phyloP scores from a whole-genome alignment of 2,888 invertebrate genomes.

The Actias luna region DNA sequence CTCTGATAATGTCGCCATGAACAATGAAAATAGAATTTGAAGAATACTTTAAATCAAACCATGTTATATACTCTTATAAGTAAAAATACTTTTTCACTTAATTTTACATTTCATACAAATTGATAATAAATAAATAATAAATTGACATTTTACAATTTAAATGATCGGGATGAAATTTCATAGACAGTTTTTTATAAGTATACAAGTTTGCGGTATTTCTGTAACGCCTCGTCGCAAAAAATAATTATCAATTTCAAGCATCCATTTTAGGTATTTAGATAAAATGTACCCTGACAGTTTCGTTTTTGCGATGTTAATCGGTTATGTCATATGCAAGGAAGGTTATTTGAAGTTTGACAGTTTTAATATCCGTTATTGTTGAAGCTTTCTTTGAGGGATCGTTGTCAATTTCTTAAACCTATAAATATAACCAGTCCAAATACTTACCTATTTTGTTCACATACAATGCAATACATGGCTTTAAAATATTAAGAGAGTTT shows the following conservation, averaged over 20 bases:
- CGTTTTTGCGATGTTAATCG: background rate
- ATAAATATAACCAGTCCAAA: conserved; percentile 4
- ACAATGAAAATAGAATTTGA: no score
- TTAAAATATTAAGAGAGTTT: background rate
- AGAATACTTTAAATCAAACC: no score
- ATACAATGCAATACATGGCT: no score
- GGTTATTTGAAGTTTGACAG: conserved; percentile 45
- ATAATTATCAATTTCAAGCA: background rate
- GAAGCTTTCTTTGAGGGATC: conserved; percentile 35
- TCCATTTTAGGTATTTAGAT: background rate
- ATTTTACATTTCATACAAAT: no score
- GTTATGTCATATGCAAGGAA: conserved; percentile 2
- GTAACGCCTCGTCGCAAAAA: background rate
- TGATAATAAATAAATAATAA: no score
- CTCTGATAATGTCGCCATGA: no score
- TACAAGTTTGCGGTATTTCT: background rate
- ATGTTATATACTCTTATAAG: no score
- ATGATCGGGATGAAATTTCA: background rate
- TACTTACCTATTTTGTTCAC: background rate
- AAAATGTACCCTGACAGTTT: background rate
- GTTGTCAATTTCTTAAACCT: conserved; percentile 11
- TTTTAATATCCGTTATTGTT: conserved; percentile 53
- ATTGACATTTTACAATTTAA: no score
- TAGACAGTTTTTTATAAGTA: background rate
- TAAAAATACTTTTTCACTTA: no score